Base-by-base conservation (phyloP, 2,888 invertebrate genomes). In the Hemicrepidius hirtus region DNA sequence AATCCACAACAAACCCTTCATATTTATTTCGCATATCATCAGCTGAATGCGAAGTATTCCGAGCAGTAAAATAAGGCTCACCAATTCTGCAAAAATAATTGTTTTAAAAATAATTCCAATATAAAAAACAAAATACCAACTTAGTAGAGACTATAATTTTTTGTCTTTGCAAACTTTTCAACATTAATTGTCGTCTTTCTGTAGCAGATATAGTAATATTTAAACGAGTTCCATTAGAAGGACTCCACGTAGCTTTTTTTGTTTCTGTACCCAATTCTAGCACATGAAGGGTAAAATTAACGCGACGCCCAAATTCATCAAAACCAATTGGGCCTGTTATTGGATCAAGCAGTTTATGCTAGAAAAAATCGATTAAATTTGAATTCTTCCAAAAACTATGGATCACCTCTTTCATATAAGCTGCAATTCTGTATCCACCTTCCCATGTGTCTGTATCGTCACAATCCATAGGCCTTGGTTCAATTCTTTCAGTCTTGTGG, bases 1-100 rank as follows among this genome's bases (percentile, higher is more conserved):
- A 88, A 86, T 99, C 98, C 82, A 97, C 92, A 0, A 96, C 94
- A 85, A 95, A 99, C 0, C 97, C 97, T 84, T 95, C 94, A 83
- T 91, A 97, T 59, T 92, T 89, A 81, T 95, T 96, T 0, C 94
- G 95, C 64, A 88, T 89, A 28, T 90, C 81, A 83, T 91, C 89
- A n/a, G 91, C 92, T 20, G 92, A 90, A 49, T 73, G 73, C 75
- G 88, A 87, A 0, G 90, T 85, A 65, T 85, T 84, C 75, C 88
- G 89, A 81, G 89, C 85, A 83, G 90, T 89, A 44, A 95, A 87
- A 84, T 92, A 95, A 0, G 95, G 95, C 28, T 91, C 89, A 12
- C 93, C 94, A 76, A 92, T 86, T 67, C 94, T 91, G n/a, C 18
- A 49, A 49, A 5, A 24, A 24, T 2, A 24, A n/a, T n/a, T n/a